phyloP scores from a whole-genome alignment of 2,888 invertebrate genomes.

The Apotomis betuletana region DNA sequence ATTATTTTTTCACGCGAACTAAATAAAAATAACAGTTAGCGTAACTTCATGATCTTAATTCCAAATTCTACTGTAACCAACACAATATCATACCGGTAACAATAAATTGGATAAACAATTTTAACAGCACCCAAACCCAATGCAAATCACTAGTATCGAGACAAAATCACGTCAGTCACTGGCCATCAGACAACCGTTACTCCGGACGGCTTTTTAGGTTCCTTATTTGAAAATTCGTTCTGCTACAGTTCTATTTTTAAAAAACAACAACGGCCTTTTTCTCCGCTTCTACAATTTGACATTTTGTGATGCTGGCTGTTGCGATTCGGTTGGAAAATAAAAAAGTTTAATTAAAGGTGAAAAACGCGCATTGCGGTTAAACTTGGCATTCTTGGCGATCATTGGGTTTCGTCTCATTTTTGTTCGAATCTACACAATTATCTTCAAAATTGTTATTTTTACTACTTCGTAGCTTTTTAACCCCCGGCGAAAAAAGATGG shows the following conservation, averaged over 20 bases:
- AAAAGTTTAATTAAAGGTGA: slow-evolving; percentile 30
- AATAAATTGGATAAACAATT: not conserved
- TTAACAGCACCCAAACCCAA: slow-evolving; percentile 26
- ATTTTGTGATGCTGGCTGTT: slow-evolving; percentile 39
- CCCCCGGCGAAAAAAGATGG: too few relatives aligned
- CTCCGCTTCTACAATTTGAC: slow-evolving; percentile 47
- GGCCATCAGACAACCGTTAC: slow-evolving; percentile 61
- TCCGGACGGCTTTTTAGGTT: slow-evolving; percentile 59
- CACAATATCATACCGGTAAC: too few relatives aligned
- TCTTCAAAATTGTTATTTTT: too few relatives aligned
- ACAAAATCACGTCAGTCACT: slow-evolving; percentile 51
- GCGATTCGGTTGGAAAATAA: slow-evolving; percentile 32
- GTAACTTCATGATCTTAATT: too few relatives aligned
- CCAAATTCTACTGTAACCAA: too few relatives aligned
- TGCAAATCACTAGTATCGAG: slow-evolving; percentile 48
- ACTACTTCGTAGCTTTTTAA: too few relatives aligned
- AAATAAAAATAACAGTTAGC: too few relatives aligned
- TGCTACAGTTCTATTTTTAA: slow-evolving; percentile 55
- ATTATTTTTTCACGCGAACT: too few relatives aligned
- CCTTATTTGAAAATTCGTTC: slow-evolving; percentile 65
- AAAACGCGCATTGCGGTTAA: slow-evolving; percentile 31
- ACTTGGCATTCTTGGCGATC: slow-evolving; percentile 25
- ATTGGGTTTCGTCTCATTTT: slow-evolving; percentile 26
- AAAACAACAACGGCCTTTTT: slow-evolving; percentile 45
- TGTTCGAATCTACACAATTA: not conserved